Percentiles rank a stretch among this genome's conserved stretches.
phyloP scores from a whole-genome alignment of 2,888 invertebrate species.

The Chalcis sispes region DNA sequence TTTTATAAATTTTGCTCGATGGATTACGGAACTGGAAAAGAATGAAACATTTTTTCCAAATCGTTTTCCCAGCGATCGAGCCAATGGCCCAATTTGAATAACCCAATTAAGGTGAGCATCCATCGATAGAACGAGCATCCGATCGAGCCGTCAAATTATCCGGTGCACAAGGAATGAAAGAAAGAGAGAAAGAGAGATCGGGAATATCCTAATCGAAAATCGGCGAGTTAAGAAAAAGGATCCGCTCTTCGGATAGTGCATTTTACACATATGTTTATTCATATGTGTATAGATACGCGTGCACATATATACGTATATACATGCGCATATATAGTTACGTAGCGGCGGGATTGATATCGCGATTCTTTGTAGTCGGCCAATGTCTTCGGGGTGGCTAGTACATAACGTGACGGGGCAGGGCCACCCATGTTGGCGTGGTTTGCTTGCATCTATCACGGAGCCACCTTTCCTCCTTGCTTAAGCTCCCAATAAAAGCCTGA shows the following conservation, averaged over 20 bases:
- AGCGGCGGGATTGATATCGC: conserved; percentile 65
- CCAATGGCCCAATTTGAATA: not conserved
- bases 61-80: no score
- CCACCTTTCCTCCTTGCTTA: conserved; percentile 73
- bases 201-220: conserved; percentile 13
- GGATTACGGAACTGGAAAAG: no score
- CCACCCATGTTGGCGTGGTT: conserved; percentile 75
- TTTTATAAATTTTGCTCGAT: no score
- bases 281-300: no score
- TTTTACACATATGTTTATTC: no score
- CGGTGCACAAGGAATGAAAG: not conserved
- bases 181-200: not conserved
- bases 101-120: no score
- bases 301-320: no score
- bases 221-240: conserved; percentile 22
- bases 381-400: conserved; percentile 75
- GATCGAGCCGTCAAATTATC: no score
- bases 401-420: conserved; percentile 72
- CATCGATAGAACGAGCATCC: no score
- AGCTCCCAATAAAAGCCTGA: conserved; percentile 71
- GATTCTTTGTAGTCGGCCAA: conserved; percentile 63
- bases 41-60: no score
- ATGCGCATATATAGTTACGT: no score
- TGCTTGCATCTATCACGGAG: conserved; percentile 75
- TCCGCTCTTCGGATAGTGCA: conserved; percentile 43